phyloP scores from a whole-genome alignment of 2,888 invertebrate genomes.

The Nycteola revayana region DNA sequence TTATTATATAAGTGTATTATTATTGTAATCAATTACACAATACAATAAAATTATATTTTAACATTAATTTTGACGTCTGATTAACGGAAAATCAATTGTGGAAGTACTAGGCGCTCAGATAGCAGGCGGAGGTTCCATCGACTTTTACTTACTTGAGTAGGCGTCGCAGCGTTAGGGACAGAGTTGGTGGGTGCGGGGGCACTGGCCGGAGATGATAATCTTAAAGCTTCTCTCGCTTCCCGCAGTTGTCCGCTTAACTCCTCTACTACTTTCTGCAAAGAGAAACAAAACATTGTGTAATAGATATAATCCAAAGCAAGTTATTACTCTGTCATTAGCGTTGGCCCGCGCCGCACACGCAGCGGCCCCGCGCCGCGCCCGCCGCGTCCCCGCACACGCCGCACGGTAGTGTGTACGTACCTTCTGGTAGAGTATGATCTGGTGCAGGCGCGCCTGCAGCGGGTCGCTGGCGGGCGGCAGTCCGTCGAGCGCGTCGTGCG shows the following conservation, averaged over 20 bases:
- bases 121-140: background rate
- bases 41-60: too few species aligned
- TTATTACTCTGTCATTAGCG: conserved; percentile 89
- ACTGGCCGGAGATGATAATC: conserved; percentile 54
- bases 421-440: conserved; percentile 91
- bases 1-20: too few species aligned
- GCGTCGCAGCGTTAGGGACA: conserved; percentile 75
- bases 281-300: too few species aligned
- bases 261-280: conserved; percentile 87
- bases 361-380: too few species aligned
- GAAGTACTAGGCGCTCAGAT: background rate
- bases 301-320: too few species aligned
- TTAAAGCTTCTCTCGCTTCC: conserved; percentile 87
- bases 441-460: conserved; percentile 89
- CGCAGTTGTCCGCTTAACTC: conserved; percentile 89
- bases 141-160: conserved; percentile 27
- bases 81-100: too few species aligned
- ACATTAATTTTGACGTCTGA: too few species aligned
- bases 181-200: conserved; percentile 53
- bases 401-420: conserved; percentile 61
- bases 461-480: conserved; percentile 87
- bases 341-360: conserved; percentile 78
- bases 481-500: conserved; percentile 87
- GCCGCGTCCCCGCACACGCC: conserved; percentile 21
- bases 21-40: too few species aligned